Base-by-base conservation (phyloP, 35 echinoderm and acorn worm genomes). In the Holothuria glaberrima region DNA sequence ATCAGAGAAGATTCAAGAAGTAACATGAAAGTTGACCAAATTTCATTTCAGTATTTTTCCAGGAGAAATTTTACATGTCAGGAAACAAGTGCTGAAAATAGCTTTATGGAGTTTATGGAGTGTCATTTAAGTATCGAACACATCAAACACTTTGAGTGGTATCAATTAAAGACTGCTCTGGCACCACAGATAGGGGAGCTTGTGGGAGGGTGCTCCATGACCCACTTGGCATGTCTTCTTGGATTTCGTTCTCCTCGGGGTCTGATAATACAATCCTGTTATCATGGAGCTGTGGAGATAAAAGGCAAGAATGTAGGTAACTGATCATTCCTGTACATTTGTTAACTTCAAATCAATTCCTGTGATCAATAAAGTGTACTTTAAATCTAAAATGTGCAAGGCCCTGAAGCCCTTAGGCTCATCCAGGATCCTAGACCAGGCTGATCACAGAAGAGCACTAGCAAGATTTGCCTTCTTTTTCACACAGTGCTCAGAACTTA, bases 251-350 rank as follows among this genome's bases (percentile, higher is more conserved):
- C 58, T 52, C 88, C 58, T 52, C 88, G 16, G 59, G 44, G 44
- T 87, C 89, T 22, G 82, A 41, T 18, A 94, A 62, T 29, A 65
- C 50, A 3, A 91, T 48, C 19, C 93, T 86, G 30, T 89, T 81
- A 41, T 94, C 93, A 86, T 94, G 93, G 25, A 94, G 89, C 93
- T 94, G 61, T 18, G 52, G 12, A 86, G 41, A 29, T 18, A 44
- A 45, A 56, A 73, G 84, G 20, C 0, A 3, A 31, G 1, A 78
- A 52, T 41, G 25, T 7, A 41, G n/a, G n/a, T n/a, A n/a, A n/a
- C n/a, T n/a, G n/a, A n/a, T n/a, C n/a, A n/a, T n/a, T n/a, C n/a
- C n/a, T n/a, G n/a, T n/a, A n/a, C n/a, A n/a, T n/a, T n/a, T n/a
- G n/a, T n/a, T n/a, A n/a, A n/a, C n/a, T n/a, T n/a, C n/a, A n/a